These are phyloP conservation scores for Mesorhabditis sp. DNA, from an alignment of 2,888 invertebrate species.

Conservation along the genomic window DNA sequence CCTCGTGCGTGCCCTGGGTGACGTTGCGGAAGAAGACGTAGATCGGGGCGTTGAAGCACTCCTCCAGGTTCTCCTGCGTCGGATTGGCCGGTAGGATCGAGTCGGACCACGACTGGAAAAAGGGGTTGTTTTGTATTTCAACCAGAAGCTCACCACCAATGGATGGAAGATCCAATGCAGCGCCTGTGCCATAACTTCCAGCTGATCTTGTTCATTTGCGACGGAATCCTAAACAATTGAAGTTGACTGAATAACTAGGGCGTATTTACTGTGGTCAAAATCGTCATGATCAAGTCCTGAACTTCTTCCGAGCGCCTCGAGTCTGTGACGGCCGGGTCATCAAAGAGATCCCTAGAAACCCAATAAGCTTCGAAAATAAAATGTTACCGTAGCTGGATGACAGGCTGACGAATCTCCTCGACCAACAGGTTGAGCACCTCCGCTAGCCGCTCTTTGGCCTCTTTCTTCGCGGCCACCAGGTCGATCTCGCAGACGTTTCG, in stretches of 20 bases:
- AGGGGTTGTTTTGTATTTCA: background rate
- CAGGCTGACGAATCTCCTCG: too few relatives aligned
- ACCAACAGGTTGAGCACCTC: too few relatives aligned
- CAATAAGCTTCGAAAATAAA: too few relatives aligned
- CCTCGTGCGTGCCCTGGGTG: background rate
- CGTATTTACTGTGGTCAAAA: background rate
- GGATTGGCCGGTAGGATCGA: background rate
- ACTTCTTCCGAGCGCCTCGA: background rate
- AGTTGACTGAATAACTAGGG: background rate
- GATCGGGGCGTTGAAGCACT: constrained; percentile 6
- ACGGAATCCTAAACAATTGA: background rate
- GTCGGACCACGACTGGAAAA: background rate
- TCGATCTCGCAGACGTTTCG: too few relatives aligned
- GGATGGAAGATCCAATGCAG: background rate
- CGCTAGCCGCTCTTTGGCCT: too few relatives aligned
- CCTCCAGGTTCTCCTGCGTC: background rate
- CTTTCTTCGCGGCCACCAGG: too few relatives aligned
- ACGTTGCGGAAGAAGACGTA: constrained; percentile 4
- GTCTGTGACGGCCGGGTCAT: background rate
- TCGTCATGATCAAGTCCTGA: constrained; percentile 1
- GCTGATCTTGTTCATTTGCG: background rate
- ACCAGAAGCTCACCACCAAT: background rate
- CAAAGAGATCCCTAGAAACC: background rate
- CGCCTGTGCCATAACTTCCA: background rate
- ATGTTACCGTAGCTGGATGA: too few relatives aligned